These are phyloP conservation scores for Semnornis frantzii DNA, from an alignment of 2,113 vertebrate species.

Conservation along the genomic window DNA sequence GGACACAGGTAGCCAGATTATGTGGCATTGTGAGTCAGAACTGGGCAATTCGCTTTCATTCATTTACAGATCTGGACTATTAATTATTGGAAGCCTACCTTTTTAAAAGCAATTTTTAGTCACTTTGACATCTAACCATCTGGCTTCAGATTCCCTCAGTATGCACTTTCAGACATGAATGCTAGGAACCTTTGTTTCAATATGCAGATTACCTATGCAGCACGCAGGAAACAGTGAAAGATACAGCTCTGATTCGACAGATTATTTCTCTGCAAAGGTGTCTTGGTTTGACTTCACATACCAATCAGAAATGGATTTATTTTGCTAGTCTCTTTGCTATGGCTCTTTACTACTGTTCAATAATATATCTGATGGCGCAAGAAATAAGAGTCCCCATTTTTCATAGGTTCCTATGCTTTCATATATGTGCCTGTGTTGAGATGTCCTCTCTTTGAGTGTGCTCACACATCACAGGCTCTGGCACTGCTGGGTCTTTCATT, in stretches of 20 bases:
- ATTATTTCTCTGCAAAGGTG: background rate
- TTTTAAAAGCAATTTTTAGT: conserved; percentile 59
- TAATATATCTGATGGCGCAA: background rate
- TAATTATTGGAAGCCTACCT: conserved; percentile 39
- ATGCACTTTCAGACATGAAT: conserved; percentile 10
- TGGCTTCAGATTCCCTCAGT: background rate
- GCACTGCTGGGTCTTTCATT: background rate
- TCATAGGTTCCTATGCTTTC: background rate
- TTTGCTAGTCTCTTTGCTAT: background rate
- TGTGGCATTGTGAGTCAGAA: conserved; percentile 7
- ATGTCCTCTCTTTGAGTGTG: background rate
- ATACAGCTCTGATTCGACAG: background rate
- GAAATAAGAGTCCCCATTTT: background rate
- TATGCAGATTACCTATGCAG: conserved; percentile 20
- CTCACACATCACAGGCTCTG: fast-evolving
- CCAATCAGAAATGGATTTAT: background rate
- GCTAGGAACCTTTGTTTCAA: conserved; percentile 2
- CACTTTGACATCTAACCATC: conserved; percentile 51
- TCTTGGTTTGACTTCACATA: background rate
- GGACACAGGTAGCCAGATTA: background rate
- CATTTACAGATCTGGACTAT: background rate
- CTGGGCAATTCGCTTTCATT: background rate
- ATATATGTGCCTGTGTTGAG: fast-evolving
- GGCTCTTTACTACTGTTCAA: background rate
- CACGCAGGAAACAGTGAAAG: background rate